Base-by-base conservation (phyloP, 2,113 vertebrate genomes). In the Cricetomys ansorgei region DNA sequence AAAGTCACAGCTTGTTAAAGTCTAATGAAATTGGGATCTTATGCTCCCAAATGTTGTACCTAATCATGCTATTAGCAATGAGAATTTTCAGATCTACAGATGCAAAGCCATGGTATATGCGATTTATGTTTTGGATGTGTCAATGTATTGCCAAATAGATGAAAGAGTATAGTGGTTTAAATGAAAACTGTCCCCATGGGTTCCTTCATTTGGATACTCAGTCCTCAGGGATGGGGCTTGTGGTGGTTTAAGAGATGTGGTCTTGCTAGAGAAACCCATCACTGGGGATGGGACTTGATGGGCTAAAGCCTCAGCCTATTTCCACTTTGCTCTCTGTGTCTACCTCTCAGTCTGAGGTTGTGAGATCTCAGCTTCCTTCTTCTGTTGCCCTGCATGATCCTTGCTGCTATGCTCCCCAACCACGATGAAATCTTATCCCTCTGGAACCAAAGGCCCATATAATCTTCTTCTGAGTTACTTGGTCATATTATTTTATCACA, bases 81-180 rank as follows among this genome's bases (percentile, higher is more conserved):
- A 94, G n/a, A 19, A 40, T 87, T 89, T 89, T 80, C 57, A 85
- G 89, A 90, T 75, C 55, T 79, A 27, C 19, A 75, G 50, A 64
- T 43, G 34, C 48, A 69, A 84, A 69, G 64, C 1, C 73, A 65
- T n/a, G 21, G 62, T 88, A 5, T 21, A n/a, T 72, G 92, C 93
- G 57, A 73, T 84, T 95, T 88, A n/a, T 59, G 45, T 27, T 79
- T 65, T 88, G 64, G 34, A 53, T 72, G 12, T 43, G 16, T 89
- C 75, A 21, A 27, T 37, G 31, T 87, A 57, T 84, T 95, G 87
- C 53, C 70, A 75, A 88, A 65, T 9, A 73, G 59, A 77, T 73
- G 29, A 43, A 92, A 17, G 21, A 19, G 8, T 88, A 4, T 84
- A 27, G 80, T 34, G 45, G 8, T 72, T 72, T 72, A 72, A 72